A percentile compares a stretch with the other conserved stretches of the same genome.
Conservation (phyloP, 2,797 vertebrate species). For the Argentina silus region DNA sequence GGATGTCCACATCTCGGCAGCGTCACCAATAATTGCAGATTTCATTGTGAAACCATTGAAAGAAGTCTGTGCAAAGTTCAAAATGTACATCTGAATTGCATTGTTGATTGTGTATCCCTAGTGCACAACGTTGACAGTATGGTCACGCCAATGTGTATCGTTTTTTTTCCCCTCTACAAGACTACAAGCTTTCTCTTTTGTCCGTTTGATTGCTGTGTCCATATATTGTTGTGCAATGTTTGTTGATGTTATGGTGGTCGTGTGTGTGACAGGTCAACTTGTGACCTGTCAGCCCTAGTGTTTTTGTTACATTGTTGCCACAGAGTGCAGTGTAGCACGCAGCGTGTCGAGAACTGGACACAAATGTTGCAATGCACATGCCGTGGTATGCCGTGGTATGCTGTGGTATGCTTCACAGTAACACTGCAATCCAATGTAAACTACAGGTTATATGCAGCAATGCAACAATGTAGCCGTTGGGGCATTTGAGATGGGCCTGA, state of each 20-base stretch:
- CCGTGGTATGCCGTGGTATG: constrained; percentile 59
- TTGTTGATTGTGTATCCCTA: not conserved
- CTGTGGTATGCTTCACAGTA: constrained; percentile 46
- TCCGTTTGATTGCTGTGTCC: not conserved
- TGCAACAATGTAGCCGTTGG: not conserved
- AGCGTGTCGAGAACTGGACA: constrained; percentile 18
- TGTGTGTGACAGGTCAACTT: not conserved
- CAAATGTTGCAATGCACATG: constrained; percentile 50
- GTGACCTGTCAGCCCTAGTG: not conserved
- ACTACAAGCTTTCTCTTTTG: not conserved
- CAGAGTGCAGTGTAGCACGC: not conserved
- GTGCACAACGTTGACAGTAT: not conserved
- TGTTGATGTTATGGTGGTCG: not conserved
- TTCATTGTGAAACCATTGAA: too few relatives aligned
- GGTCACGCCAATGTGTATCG: not conserved
- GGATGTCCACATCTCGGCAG: not conserved
- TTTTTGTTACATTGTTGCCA: constrained; percentile 1
- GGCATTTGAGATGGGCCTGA: not conserved
- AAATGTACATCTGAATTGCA: constrained; percentile 7
- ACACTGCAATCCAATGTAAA: not conserved
- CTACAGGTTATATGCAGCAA: not conserved
- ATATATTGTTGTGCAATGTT: not conserved
- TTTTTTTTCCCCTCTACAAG: not conserved
- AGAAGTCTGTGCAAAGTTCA: not conserved
- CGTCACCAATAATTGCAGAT: not conserved